A percentile compares a stretch with the other conserved stretches of the same genome.
Conservation (phyloP, 2,113 vertebrate genomes). For the Chaetops frenatus region DNA sequence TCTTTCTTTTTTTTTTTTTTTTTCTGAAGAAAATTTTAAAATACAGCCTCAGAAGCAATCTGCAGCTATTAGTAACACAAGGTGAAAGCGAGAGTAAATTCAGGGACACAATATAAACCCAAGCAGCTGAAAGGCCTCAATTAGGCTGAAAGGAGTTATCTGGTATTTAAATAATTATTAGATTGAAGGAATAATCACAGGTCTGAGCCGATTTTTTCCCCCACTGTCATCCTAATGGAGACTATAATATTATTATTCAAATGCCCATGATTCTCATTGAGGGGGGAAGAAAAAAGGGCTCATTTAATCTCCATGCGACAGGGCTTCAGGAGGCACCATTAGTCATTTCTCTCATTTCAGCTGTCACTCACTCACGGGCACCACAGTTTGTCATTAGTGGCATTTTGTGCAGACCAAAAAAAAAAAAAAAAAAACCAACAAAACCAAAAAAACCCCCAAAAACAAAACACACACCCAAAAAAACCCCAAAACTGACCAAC, state of each 20-base stretch:
- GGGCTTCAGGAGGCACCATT: constrained; percentile 72
- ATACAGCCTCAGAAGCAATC: constrained; percentile 44
- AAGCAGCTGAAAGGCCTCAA: constrained; percentile 76
- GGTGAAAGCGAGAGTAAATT: constrained; percentile 56
- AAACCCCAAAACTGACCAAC: no score
- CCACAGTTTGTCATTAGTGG: constrained; percentile 77
- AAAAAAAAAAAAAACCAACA: constrained; percentile 35
- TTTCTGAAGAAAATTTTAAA: background rate
- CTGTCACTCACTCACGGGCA: constrained; percentile 79
- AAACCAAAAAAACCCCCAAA: no score
- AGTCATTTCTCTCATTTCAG: constrained; percentile 79
- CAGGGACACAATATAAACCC: constrained; percentile 54
- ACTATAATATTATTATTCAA: constrained; percentile 85
- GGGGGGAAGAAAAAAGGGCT: constrained; percentile 55
- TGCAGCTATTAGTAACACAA: constrained; percentile 60
- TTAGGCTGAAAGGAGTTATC: constrained; percentile 80
- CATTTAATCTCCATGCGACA: constrained; percentile 73
- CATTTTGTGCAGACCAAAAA: constrained; percentile 71
- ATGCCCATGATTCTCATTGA: constrained; percentile 75
- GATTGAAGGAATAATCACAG: constrained; percentile 82
- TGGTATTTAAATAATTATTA: constrained; percentile 84
- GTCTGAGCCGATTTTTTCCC: constrained; percentile 73
- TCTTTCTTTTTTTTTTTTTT: background rate
- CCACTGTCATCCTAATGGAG: constrained; percentile 77
- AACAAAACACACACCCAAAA: background rate